Evolutionary conservation across 1,140 invertebrate genomes (phyloP), one percentile per base, ranked within the genome.

Genomic region (Copidosoma floridanum): DNA sequence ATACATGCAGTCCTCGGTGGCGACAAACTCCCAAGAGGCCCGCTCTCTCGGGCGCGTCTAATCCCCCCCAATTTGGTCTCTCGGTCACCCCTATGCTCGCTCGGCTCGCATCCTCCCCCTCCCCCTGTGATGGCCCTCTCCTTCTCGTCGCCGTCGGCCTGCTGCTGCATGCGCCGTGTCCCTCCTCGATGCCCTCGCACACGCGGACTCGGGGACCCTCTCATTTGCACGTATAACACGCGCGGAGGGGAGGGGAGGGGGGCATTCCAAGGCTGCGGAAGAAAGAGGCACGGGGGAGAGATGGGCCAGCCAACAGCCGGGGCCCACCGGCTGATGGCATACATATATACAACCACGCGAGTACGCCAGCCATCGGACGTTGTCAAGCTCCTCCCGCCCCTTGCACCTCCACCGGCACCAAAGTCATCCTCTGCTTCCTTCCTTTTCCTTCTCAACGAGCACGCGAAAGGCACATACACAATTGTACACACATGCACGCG

Each of bases 341-440:
- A n/a, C n/a, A n/a, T n/a, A n/a, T n/a, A n/a, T n/a, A n/a, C n/a
- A n/a, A n/a, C n/a, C n/a, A 43, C 29, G 35, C 29, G 38, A 27
- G 43, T 21, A 35, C 29, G 44, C 50, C 46, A 29, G 38, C 46
- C 56, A 38, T 51, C 46, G 32, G 62, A 52, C 35, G 51, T 14
- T 26, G 52, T 41, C 48, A 55, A 48, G 43, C 59, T 27, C 55
- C 23, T 29, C 27, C 50, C 50, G 32, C 21, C 14, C 32, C 24
- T 12, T 18, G n/a, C 5, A 14, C 58, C 46, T 47, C 48, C 38
- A 37, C 41, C 20, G 6, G 7, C 16, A 3, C 20, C 38, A n/a
- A n/a, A n/a, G n/a, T n/a, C n/a, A n/a, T 21, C 65, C 65, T 60
- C 67, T 57, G 32, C 60, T 57, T 54, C 65, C n/a, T n/a, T 61